Evolutionary conservation across 2,888 invertebrate genomes (phyloP).

Genomic region (Apamea anceps): DNA sequence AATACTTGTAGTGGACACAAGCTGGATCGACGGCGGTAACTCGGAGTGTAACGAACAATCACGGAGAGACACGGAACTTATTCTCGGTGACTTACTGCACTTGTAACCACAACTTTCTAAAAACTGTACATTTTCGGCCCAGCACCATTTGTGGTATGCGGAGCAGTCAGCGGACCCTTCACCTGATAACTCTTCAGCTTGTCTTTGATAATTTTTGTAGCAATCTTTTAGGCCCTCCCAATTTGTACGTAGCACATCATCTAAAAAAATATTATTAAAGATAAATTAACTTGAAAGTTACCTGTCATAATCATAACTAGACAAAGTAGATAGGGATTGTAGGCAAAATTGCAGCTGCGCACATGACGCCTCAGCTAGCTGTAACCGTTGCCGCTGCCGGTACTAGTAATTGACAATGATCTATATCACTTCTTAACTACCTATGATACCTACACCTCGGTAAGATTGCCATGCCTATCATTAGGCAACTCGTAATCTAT

Average conservation of each 20-base stretch:
- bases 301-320: background rate
- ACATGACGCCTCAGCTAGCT: background rate
- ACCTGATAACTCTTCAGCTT: background rate
- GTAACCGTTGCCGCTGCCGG: background rate
- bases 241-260: conserved; percentile 32
- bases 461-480: no score
- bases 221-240: conserved; percentile 51
- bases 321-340: background rate
- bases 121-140: conserved; percentile 45
- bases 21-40: background rate
- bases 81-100: conserved; percentile 5
- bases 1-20: background rate
- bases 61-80: conserved; percentile 14
- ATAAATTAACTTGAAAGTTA: background rate
- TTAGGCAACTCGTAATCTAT: no score
- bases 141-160: conserved; percentile 38
- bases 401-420: background rate
- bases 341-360: background rate
- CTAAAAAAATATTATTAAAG: conserved; percentile 18
- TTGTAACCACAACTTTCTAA: conserved; percentile 25
- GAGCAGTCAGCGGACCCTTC: background rate
- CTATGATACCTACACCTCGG: no score
- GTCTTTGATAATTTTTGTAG: conserved; percentile 45
- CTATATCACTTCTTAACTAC: no score
- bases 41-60: background rate